Evolutionary conservation across 2,888 invertebrate genomes (phyloP), one percentile per base, ranked within the genome.

Genomic region (Nudaria mundana): DNA sequence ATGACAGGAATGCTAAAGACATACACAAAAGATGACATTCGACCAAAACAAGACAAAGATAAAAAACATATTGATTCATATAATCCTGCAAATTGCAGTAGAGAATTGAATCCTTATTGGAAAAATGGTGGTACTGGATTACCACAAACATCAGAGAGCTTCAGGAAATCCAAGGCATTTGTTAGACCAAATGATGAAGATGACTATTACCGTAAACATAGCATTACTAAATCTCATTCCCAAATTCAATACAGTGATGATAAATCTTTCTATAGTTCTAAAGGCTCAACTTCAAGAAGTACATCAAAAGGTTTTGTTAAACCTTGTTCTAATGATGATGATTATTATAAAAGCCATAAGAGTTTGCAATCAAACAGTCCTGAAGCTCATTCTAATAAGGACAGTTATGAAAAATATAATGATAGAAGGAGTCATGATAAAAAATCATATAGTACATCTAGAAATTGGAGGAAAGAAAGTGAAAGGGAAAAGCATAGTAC

Each of bases 61-160:
- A 90, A 90, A 56, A 82, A 83, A 48, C 80, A 91, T 50, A 87
- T 90, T 38, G 90, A 91, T 63, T 84, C 90, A 25, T 93, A 93
- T 58, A 91, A 93, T 72, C 94, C 95, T 10, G 91, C 93, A 0
- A 93, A 92, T 48, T 94, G 93, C 71, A 80, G 78, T 1, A 88
- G 93, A 63, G 98, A 98, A 81, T 82, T 98, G 37, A 98, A 98
- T 89, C 97, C 97, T 0, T 95, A 96, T 68, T 98, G 97, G 97
- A 97, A 94, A 86, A 90, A 94, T 76, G 97, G 96, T 29, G 98
- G 98, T 0, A 91, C 91, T 36, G 98, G 98, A 1, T 71, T 98
- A 42, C 98, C 98, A 0, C 74, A 77, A 60, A 72, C 77, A 36
- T 44, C 75, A 30, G 74, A 82, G 49, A 70, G 71, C 63, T 73